phyloP scores from a whole-genome alignment of 2,113 vertebrate species.

The Hippocampus abdominalis region DNA sequence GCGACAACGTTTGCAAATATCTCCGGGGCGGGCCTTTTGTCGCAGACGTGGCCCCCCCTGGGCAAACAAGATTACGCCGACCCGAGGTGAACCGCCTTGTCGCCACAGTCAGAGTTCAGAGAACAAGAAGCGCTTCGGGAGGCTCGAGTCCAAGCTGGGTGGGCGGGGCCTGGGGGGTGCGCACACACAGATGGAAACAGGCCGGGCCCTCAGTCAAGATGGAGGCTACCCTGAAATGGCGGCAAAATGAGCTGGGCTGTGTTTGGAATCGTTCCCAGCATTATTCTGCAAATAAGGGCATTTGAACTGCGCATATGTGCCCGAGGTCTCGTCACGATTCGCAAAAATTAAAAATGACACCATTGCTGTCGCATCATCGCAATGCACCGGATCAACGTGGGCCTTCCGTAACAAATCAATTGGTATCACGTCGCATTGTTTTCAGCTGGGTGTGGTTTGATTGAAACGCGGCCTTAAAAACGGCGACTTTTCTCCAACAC shows the following conservation, averaged over 20 bases:
- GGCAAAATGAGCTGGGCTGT: not conserved
- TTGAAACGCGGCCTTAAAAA: not conserved
- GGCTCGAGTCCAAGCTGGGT: too few relatives aligned
- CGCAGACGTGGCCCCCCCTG: constrained; percentile 30
- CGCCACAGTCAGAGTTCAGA: constrained; percentile 16
- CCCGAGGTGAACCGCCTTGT: constrained; percentile 50
- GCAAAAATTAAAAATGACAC: too few relatives aligned
- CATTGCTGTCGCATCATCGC: too few relatives aligned
- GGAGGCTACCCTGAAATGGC: not conserved
- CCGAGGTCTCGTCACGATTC: too few relatives aligned
- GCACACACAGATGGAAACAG: not conserved
- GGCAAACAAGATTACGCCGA: constrained; percentile 65
- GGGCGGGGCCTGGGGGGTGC: too few relatives aligned
- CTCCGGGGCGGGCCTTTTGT: constrained; percentile 29
- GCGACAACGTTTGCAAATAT: constrained; percentile 9
- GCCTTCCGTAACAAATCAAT: too few relatives aligned
- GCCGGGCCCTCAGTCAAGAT: not conserved
- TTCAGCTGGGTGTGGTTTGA: too few relatives aligned
- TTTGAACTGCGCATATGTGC: too few relatives aligned
- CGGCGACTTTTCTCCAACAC: not conserved
- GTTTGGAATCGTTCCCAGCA: too few relatives aligned
- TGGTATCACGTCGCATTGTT: too few relatives aligned
- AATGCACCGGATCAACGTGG: too few relatives aligned
- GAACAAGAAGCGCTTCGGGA: not conserved
- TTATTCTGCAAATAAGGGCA: too few relatives aligned